A percentile compares a stretch with the other conserved stretches of the same genome.
Evolutionary conservation across 1,140 invertebrate species (phyloP).

Genomic region (Campodea augens): DNA sequence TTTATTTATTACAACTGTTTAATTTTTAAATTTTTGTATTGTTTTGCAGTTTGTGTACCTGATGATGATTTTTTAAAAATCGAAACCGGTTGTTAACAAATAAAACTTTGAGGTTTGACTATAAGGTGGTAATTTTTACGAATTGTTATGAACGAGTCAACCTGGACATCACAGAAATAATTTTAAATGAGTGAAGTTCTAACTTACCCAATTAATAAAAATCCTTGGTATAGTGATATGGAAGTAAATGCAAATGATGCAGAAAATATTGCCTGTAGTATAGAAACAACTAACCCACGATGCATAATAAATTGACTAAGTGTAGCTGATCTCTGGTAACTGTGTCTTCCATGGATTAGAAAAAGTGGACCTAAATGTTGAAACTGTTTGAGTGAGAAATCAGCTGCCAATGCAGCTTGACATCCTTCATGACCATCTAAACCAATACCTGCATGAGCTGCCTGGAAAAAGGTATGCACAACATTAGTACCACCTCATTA

Average conservation of each 20-base stretch:
- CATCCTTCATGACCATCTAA: conserved; percentile 87
- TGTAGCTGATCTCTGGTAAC: conserved; percentile 88
- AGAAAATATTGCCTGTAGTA: conserved; percentile 97
- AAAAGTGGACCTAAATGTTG: conserved; percentile 65
- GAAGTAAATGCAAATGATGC: conserved; percentile 98
- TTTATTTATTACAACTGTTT: too few species aligned
- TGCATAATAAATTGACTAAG: conserved; percentile 98
- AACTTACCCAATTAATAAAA: conserved; percentile 99
- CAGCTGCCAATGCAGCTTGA: conserved; percentile 94
- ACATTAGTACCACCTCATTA: too few species aligned
- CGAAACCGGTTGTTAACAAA: too few species aligned
- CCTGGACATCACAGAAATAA: too few species aligned
- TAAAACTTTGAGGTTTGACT: too few species aligned
- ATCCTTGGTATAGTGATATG: conserved; percentile 91
- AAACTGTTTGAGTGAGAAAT: conserved; percentile 93
- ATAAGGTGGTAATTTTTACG: too few species aligned
- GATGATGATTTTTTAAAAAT: too few species aligned
- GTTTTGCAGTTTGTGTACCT: too few species aligned
- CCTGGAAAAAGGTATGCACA: too few species aligned
- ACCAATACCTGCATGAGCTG: conserved; percentile 85
- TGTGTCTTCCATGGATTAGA: conserved; percentile 85
- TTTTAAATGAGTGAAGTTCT: too few species aligned
- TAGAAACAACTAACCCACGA: conserved; percentile 92
- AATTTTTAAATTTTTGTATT: too few species aligned
- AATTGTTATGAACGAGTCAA: too few species aligned